A percentile compares a stretch with the other conserved stretches of the same genome.
These are phyloP conservation scores for Pocillopora verrucosa DNA, from an alignment of 64 coral and sea anemone species.

Conservation along the genomic window DNA sequence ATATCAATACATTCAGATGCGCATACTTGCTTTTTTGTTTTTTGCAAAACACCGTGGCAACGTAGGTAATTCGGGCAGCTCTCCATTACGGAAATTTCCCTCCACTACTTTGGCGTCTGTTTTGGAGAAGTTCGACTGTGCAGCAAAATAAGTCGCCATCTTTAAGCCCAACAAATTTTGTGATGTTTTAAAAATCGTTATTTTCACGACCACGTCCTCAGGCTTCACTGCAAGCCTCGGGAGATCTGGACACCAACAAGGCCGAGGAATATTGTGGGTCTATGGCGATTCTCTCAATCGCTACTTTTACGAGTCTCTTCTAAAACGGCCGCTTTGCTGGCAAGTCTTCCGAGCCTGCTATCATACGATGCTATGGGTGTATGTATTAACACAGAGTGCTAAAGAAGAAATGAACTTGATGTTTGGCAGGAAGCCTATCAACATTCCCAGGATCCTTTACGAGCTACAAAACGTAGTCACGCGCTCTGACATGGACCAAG, in stretches of 20 bases:
- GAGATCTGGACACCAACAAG: slow-evolving; percentile 64
- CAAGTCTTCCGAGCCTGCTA: slow-evolving; percentile 83
- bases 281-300: slow-evolving; percentile 87
- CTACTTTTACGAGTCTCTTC: slow-evolving; percentile 76
- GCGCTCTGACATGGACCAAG: slow-evolving; percentile 72
- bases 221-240: slow-evolving; percentile 11
- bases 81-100: too few species aligned
- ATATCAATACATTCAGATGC: too few species aligned
- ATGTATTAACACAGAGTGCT: slow-evolving; percentile 65
- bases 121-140: too few species aligned
- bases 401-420: slow-evolving; percentile 77
- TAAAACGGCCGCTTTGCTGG: slow-evolving; percentile 60
- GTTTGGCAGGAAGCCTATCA: slow-evolving; percentile 72
- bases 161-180: background rate
- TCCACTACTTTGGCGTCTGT: too few species aligned
- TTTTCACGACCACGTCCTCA: background rate
- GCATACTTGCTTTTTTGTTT: too few species aligned
- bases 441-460: slow-evolving; percentile 77
- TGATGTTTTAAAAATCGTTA: background rate
- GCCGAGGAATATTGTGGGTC: slow-evolving; percentile 82
- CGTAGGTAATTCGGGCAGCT: background rate
- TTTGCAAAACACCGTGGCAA: background rate
- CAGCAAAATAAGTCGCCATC: too few species aligned
- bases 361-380: slow-evolving; percentile 94
- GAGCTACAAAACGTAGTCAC: slow-evolving; percentile 66